Conservation (phyloP, 2,797 vertebrate genomes). For the Threskiornis aethiopicus region DNA sequence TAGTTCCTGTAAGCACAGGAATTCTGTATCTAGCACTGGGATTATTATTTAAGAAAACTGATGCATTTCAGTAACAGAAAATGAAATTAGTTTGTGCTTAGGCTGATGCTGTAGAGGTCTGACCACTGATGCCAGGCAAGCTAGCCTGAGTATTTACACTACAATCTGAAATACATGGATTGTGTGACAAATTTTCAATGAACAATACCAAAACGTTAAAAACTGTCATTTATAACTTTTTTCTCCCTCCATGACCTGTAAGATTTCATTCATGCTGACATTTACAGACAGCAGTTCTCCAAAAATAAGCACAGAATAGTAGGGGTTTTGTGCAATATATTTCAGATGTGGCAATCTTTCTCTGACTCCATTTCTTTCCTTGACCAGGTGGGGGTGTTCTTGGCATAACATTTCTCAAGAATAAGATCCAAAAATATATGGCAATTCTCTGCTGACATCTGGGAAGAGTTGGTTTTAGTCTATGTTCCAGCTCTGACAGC, state of each 20-base stretch:
- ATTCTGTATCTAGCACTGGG: background rate
- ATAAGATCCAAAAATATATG: background rate
- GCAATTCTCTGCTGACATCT: conserved; percentile 28
- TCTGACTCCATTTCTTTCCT: conserved; percentile 31
- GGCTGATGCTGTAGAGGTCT: background rate
- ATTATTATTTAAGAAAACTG: background rate
- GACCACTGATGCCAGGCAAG: background rate
- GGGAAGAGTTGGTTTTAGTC: background rate
- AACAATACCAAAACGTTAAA: background rate
- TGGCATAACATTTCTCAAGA: conserved; percentile 50
- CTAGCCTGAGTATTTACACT: background rate
- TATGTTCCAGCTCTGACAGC: background rate
- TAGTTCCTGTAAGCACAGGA: background rate
- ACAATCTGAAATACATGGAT: background rate
- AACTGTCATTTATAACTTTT: background rate
- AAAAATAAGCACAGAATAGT: background rate
- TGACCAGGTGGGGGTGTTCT: conserved; percentile 66
- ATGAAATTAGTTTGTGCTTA: background rate
- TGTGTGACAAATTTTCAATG: background rate
- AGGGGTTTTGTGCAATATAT: background rate
- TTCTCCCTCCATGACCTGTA: background rate
- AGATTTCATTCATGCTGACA: background rate
- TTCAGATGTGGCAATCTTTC: background rate
- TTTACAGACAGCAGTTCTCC: background rate
- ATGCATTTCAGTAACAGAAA: background rate